Percentiles rank a stretch among this genome's conserved stretches.
These are phyloP conservation scores for Sminthurinus aureus DNA, from an alignment of 2,888 invertebrate species.

Conservation along the genomic window DNA sequence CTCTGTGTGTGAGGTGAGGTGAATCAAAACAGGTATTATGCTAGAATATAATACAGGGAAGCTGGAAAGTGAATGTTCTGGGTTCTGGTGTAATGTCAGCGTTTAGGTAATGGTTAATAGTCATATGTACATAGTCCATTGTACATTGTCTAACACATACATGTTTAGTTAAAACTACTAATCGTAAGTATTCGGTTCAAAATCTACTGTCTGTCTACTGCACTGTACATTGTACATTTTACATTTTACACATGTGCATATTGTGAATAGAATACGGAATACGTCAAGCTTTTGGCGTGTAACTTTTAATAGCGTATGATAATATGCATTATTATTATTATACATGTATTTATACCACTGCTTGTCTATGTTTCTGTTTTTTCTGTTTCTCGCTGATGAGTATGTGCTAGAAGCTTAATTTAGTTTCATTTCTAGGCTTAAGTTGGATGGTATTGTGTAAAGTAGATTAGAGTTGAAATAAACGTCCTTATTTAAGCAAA, in stretches of 20 bases:
- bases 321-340: neutral
- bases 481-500: neutral
- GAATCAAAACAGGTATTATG: constrained; percentile 24
- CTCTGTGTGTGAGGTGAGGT: constrained; percentile 28
- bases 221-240: too few relatives aligned
- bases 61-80: constrained; percentile 2
- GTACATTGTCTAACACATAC: too few relatives aligned
- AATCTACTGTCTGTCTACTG: constrained; percentile 1
- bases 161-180: too few relatives aligned
- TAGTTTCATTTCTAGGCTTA: constrained; percentile 8
- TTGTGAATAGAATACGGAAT: neutral
- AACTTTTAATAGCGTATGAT: neutral
- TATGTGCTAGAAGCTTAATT: neutral
- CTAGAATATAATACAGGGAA: neutral
- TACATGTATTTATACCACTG: neutral
- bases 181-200: neutral
- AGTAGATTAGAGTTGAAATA: neutral
- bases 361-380: neutral
- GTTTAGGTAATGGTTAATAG: neutral
- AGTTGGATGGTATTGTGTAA: neutral
- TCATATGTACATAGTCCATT: neutral
- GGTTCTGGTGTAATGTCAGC: neutral
- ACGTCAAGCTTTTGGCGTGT: neutral
- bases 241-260: neutral
- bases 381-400: neutral